phyloP scores from a whole-genome alignment of 2,797 vertebrate species.

The Picus viridis region DNA sequence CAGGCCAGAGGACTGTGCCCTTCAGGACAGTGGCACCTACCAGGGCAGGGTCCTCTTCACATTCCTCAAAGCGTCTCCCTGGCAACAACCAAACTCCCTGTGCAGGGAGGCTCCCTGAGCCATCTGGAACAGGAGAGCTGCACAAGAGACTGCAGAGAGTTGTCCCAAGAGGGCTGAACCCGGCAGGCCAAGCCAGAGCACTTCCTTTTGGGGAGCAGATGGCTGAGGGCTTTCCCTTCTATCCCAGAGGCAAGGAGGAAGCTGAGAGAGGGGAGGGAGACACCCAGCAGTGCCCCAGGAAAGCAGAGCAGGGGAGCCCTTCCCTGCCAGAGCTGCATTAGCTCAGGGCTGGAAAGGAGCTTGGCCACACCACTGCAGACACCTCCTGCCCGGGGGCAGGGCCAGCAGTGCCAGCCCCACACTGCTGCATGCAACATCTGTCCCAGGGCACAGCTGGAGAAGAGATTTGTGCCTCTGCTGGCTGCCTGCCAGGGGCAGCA shows the following conservation, averaged over 20 bases:
- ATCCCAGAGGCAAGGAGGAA: background rate
- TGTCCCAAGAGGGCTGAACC: background rate
- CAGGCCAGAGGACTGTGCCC: background rate
- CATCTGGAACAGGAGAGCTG: background rate
- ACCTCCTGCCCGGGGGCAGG: background rate
- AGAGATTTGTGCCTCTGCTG: background rate
- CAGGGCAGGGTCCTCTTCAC: background rate
- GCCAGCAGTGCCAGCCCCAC: background rate
- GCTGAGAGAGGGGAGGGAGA: background rate
- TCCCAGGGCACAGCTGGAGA: background rate
- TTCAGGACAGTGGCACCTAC: background rate
- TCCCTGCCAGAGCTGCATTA: constrained; percentile 25
- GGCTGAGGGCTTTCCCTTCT: background rate
- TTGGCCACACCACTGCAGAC: background rate
- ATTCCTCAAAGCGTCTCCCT: background rate
- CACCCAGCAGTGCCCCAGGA: background rate
- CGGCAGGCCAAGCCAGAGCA: background rate
- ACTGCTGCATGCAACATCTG: background rate
- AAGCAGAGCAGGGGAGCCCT: background rate
- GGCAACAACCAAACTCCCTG: background rate
- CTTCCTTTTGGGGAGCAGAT: background rate
- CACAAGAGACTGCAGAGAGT: fast-evolving
- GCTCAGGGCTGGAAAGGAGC: constrained; percentile 34
- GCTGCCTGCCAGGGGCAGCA: background rate
- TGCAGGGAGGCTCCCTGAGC: background rate